These are phyloP conservation scores for Aphrophora alni DNA, from an alignment of 2,888 invertebrate genomes.

Conservation along the genomic window DNA sequence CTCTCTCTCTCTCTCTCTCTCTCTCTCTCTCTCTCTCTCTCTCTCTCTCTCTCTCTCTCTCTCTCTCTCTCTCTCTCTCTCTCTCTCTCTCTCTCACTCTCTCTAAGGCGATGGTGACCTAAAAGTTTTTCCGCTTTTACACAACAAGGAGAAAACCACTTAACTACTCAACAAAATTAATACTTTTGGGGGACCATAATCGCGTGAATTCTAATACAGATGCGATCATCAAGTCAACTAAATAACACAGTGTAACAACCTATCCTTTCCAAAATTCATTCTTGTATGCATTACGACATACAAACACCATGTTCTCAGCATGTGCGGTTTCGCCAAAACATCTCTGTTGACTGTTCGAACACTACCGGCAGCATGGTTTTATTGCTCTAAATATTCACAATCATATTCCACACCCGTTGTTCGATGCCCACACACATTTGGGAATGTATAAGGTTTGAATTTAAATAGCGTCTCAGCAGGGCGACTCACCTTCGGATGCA, in stretches of 20 bases:
- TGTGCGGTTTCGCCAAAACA: not conserved
- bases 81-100: not conserved
- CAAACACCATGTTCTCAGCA: no score
- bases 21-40: conserved; percentile 13
- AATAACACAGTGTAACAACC: no score
- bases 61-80: conserved; percentile 13
- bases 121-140: no score
- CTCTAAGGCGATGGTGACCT: no score
- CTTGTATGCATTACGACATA: no score
- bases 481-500: not conserved
- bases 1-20: conserved; percentile 13
- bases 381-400: not conserved
- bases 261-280: no score
- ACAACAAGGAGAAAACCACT: no score
- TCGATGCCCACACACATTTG: not conserved
- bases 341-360: not conserved
- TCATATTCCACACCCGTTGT: not conserved
- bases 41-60: conserved; percentile 13
- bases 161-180: no score
- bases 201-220: no score
- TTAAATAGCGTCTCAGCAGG: not conserved
- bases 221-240: no score
- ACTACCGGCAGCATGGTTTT: not conserved
- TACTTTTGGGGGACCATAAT: no score
- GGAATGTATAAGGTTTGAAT: conserved; percentile 3